phyloP scores from a whole-genome alignment of 2,888 invertebrate genomes.

The Rapana venosa region DNA sequence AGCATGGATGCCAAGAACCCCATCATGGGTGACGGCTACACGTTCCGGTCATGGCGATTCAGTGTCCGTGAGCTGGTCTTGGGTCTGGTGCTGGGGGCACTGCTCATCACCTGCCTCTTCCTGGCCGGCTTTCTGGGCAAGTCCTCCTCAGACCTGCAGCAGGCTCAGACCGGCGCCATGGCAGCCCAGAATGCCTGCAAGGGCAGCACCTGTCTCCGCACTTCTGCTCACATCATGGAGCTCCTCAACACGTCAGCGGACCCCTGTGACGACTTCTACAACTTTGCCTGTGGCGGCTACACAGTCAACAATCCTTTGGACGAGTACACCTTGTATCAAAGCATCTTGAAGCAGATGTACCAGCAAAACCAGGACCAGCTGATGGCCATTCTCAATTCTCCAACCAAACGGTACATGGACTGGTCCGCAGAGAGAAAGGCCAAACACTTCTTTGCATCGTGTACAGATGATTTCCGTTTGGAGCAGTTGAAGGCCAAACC shows the following conservation, averaged over 20 bases:
- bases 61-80: conserved; percentile 65
- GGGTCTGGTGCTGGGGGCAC: conserved; percentile 52
- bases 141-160: conserved; percentile 35
- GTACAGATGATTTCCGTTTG: conserved; percentile 77
- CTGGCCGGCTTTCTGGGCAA: conserved; percentile 60
- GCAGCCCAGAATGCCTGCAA: conserved; percentile 52
- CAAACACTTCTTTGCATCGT: conserved; percentile 82
- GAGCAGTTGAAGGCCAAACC: conserved; percentile 61
- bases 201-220: conserved; percentile 61
- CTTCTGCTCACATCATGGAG: conserved; percentile 59
- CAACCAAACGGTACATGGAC: conserved; percentile 54
- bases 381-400: conserved; percentile 56
- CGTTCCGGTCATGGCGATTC: conserved; percentile 54
- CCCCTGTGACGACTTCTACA: conserved; percentile 80
- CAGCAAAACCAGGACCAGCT: conserved; percentile 65
- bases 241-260: conserved; percentile 66
- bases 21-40: conserved; percentile 58
- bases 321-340: conserved; percentile 55
- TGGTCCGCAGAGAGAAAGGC: conserved; percentile 81
- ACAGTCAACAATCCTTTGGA: conserved; percentile 68
- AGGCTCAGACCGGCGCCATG: conserved; percentile 50
- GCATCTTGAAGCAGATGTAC: conserved; percentile 60
- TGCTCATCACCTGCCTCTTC: conserved; percentile 60
- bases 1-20: conserved; percentile 64
- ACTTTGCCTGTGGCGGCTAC: conserved; percentile 80